Evolutionary conservation across 2,113 vertebrate species (phyloP), one percentile per base, ranked within the genome.

Genomic region (Eretmochelys imbricata): DNA sequence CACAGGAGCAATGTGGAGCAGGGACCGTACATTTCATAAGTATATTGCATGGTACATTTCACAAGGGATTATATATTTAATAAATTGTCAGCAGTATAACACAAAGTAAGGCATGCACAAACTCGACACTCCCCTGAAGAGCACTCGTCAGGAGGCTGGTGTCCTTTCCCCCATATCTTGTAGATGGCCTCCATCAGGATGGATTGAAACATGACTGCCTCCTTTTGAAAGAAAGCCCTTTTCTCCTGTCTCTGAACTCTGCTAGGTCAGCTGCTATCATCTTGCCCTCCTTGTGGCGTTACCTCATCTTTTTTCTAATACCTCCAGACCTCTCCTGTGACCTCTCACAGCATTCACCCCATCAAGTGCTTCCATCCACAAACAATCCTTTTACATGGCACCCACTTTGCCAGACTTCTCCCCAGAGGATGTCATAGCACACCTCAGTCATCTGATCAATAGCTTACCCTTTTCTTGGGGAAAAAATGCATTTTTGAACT

Each of bases 241-340:
- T 53, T 19, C 53, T 53, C 76, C 27, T 31, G 16, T 17, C 27
- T 19, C 8, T 50, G 78, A 13, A 19, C 8, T 50, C 31, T 80
- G 9, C 13, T 31, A 17, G 29, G 27, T 75, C n/a, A 49, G 80
- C 5, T 1, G 0, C 38, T 46, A 1, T 42, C 59, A 5, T 27
- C 53, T 53, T 1, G 0, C 12, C 51, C 5, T 48, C 8, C 35
- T 72, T 46, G 1, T 59, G 5, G 51, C 46, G 7, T 35, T 35
- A 57, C 14, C 22, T 75, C 57, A 48, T 46, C 57, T 25, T 69
- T 51, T 85, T 16, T 42, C 20, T 35, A 48, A 55, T 17, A 50
- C 72, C 59, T 20, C 50, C 29, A 29, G 17, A 31, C 20, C 16
- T 80, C 48, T 80, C 31, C 78, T 80, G 46, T 80, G 49, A 57